Base-by-base conservation (phyloP, 2,888 invertebrate genomes). In the Tethea ocularis region DNA sequence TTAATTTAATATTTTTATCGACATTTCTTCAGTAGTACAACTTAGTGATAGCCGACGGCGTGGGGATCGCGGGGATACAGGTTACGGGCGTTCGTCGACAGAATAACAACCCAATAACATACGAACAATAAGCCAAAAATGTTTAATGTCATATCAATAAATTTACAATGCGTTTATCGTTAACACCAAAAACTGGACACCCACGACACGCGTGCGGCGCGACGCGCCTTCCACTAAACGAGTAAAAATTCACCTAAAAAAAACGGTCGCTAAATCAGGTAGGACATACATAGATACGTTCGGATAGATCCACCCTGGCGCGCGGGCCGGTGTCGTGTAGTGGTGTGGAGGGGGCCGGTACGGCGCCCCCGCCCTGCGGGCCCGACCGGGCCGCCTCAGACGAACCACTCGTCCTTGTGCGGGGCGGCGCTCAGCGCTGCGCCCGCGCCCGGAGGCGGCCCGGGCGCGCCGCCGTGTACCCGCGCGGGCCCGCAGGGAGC, bases 391-490 rank as follows among this genome's bases (percentile, higher is more conserved):
- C 85, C 85, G 86, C 85, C 83, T 94, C 94, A 96, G 94, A 97
- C 97, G 95, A 97, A 97, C 97, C 97, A 97, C 94, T 97, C 97
- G 95, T 97, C 97, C 93, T 97, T 97, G 94, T 97, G 95, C 92
- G 95, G 95, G 95, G 96, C 86, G 63, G 86, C 95, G 95, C 96
- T 95, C 95, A 96, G 95, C 94, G 95, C 96, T 95, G 97, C 96
- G 96, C 97, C 96, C 96, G 97, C 97, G 95, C 96, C 95, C 96
- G 96, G 96, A 96, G 97, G 97, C 97, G 97, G 97, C 97, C 97
- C 97, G 96, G 96, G 93, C 94, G 94, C 94, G 94, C 94, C 94
- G 94, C 94, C 91, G 77, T 84, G 91, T 91, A 94, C 94, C 94
- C 95, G 95, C 94, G 94, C 94, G 91, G 91, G 91, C 96, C 97